Base-by-base conservation (phyloP, 2,888 invertebrate species). In the Labia minor region DNA sequence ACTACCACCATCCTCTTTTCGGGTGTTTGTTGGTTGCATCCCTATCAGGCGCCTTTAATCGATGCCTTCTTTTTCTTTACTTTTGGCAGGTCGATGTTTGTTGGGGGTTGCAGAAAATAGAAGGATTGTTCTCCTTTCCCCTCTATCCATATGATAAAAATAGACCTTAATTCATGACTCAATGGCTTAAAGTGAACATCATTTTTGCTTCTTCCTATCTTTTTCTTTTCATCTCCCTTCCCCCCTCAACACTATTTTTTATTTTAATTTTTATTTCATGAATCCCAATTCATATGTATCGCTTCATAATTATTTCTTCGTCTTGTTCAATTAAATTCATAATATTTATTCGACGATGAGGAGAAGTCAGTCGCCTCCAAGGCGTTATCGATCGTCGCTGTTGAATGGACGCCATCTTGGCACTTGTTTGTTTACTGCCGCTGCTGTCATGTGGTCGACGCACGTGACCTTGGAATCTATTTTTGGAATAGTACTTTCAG, bases 381-480 rank as follows among this genome's bases (percentile, higher is more conserved):
- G 49, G 49, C 49, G 16, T 49, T 49, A 49, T 49, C 49, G 49
- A 49, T 49, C 49, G 49, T 49, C 14, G 14, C 8, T 49, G 49
- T 49, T 49, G 49, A 49, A 49, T 49, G 49, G 49, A 14, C 49
- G 49, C 49, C 49, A 49, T 49, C 49, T 49, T 49, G 49, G 49
- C 49, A 49, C 49, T 49, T 49, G 49, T 49, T 49, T 49, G 49
- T 49, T 49, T 49, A 49, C 49, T 14, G n/a, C 26, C n/a, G n/a
- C 49, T 49, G 49, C 49, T 49, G 49, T 49, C 49, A 49, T 49
- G 49, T 49, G 49, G 49, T 16, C 49, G 49, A 49, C 49, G 49
- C 64, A 64, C 64, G 61, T 64, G 64, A 67, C 64, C 67, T 67
- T 67, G 67, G 61, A 8, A 20, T 62, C 61, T 61, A 64, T 67